A percentile compares a stretch with the other conserved stretches of the same genome.
phyloP scores from a whole-genome alignment of 2,797 vertebrate species.

The Rhabdomys pumilio region DNA sequence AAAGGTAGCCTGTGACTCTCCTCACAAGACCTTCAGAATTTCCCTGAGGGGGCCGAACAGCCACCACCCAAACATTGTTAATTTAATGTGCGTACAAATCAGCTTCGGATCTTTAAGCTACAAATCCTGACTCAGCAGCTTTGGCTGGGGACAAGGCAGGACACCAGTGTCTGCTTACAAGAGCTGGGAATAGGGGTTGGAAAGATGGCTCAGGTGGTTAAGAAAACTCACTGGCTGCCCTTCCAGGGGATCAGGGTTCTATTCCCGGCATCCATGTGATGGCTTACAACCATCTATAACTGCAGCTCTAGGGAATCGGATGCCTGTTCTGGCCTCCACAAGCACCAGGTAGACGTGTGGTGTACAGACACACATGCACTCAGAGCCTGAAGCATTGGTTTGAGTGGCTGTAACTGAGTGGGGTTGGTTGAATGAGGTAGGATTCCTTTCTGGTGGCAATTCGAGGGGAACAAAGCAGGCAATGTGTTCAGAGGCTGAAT shows the following conservation, averaged over 20 bases:
- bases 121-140: neutral
- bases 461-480: neutral
- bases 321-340: neutral
- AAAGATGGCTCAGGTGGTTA: neutral
- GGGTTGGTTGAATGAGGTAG: neutral
- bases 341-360: neutral
- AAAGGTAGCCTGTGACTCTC: neutral
- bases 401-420: neutral
- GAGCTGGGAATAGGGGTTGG: neutral
- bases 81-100: neutral
- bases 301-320: neutral
- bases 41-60: neutral
- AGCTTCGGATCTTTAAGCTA: neutral
- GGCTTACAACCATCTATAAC: neutral
- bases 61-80: neutral
- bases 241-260: neutral
- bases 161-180: neutral
- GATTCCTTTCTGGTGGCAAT: neutral
- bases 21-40: neutral
- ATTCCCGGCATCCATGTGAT: neutral
- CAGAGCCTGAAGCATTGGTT: neutral
- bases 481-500: neutral
- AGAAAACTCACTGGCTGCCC: neutral
- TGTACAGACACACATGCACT: neutral
- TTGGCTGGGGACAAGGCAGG: neutral